Base-by-base conservation (phyloP, 1,140 invertebrate genomes). In the Formica exsecta region DNA sequence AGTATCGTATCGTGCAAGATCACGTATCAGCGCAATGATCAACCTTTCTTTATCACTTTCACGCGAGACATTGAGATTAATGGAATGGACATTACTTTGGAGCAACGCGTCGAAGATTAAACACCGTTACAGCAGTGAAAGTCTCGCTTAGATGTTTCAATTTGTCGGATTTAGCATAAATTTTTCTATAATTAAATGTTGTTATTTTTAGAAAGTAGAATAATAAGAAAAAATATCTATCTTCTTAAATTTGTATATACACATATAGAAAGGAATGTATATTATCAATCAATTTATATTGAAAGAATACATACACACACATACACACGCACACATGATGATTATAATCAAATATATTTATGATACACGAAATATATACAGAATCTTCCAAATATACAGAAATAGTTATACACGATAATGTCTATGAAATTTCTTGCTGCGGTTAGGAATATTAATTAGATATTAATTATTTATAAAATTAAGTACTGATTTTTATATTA, bases 1-100 rank as follows among this genome's bases (percentile, higher is more conserved):
- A 29, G 19, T 76, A 87, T 89, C 41, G 36, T 84, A 79, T 77
- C 73, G 65, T 57, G 51, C 51, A 51, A 59, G 48, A 86, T 74
- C 44, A 9, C n/a, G 16, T 51, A 44, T 38, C 25, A 70, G 59
- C 41, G 19, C 36, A 13, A 57, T 6, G 3, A 81, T 88, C 70
- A 32, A 75, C 85, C 66, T 73, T 16, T 73, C 59, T 57, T 57
- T 51, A 29, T 75, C 57, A 75, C 19, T 74, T 61, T 44, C 36
- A 62, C 51, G 38, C 22, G 25, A 44, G 61, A 74, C 25, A 22
- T 62, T 51, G 13, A 54, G 57, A 44, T 32, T 74, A 73, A 71
- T 70, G 19, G 25, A 36, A 38, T 85, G 61, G 57, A 75, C 71
- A 86, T 71, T 48, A 29, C 32, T 75, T 57, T 29, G 16, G 16